Evolutionary conservation across 2,113 vertebrate genomes (phyloP).

Genomic region (Pollimyrus isidori): DNA sequence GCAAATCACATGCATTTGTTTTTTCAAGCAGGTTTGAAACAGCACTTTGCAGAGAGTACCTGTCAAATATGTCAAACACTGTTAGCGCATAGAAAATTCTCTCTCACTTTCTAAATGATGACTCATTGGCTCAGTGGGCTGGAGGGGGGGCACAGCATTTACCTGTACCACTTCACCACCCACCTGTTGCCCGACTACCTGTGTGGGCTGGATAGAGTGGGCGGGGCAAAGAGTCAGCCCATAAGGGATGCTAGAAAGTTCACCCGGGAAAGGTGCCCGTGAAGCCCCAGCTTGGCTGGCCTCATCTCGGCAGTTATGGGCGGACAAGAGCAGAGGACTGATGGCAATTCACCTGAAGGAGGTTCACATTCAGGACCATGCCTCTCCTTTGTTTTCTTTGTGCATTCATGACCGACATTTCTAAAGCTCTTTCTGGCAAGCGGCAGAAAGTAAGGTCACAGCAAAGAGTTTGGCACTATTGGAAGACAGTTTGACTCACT

Average conservation of each 20-base stretch:
- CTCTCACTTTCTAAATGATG: background rate
- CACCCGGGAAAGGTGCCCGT: background rate
- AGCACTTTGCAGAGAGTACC: background rate
- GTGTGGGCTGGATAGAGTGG: conserved; percentile 9
- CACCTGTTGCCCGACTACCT: background rate
- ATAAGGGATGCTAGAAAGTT: background rate
- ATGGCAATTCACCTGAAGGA: background rate
- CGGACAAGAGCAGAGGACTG: background rate
- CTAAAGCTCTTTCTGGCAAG: background rate
- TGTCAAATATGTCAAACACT: background rate
- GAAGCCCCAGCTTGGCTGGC: background rate
- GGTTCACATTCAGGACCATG: background rate
- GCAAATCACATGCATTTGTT: background rate
- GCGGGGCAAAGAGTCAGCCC: background rate
- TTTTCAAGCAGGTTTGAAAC: background rate
- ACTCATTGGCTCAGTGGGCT: background rate
- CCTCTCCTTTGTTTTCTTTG: background rate
- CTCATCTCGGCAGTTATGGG: background rate
- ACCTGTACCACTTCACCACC: background rate
- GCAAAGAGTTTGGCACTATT: background rate
- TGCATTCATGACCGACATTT: background rate
- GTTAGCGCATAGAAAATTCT: background rate
- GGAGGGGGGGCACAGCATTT: background rate
- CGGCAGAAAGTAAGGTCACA: background rate
- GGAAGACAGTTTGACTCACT: background rate